Evolutionary conservation across 2,888 invertebrate genomes (phyloP).

Genomic region (Ametastegia equiseti): DNA sequence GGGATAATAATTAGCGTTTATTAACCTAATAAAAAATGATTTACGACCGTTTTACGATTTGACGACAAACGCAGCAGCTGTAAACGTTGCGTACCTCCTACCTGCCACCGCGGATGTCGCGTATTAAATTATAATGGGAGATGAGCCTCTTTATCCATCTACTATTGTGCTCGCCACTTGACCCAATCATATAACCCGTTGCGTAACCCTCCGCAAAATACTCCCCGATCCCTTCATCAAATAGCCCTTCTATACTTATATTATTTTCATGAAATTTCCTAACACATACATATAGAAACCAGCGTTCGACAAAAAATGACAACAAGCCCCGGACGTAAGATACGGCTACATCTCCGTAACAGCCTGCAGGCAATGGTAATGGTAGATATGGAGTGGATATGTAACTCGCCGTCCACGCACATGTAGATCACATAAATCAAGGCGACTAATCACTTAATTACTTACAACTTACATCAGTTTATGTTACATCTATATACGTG

Average conservation of each 20-base stretch:
- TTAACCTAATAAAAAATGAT: neutral
- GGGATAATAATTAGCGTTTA: neutral
- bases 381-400: too few relatives aligned
- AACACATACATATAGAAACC: too few relatives aligned
- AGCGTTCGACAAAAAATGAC: too few relatives aligned
- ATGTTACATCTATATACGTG: too few relatives aligned
- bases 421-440: too few relatives aligned
- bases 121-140: conserved; percentile 68
- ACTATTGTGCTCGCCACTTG: conserved; percentile 73
- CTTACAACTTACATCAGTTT: too few relatives aligned
- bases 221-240: neutral
- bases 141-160: conserved; percentile 47
- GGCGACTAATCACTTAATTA: too few relatives aligned
- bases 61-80: neutral
- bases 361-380: too few relatives aligned
- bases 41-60: neutral
- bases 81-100: neutral
- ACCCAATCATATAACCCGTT: conserved; percentile 69
- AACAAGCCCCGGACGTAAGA: too few relatives aligned
- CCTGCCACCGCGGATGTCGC: conserved; percentile 64
- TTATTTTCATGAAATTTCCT: neutral
- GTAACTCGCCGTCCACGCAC: too few relatives aligned
- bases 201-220: conserved; percentile 60
- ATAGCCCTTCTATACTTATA: neutral
- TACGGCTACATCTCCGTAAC: too few relatives aligned